Evolutionary conservation across 2,113 vertebrate genomes (phyloP), one percentile per base, ranked within the genome.

Genomic region (Vidua macroura): DNA sequence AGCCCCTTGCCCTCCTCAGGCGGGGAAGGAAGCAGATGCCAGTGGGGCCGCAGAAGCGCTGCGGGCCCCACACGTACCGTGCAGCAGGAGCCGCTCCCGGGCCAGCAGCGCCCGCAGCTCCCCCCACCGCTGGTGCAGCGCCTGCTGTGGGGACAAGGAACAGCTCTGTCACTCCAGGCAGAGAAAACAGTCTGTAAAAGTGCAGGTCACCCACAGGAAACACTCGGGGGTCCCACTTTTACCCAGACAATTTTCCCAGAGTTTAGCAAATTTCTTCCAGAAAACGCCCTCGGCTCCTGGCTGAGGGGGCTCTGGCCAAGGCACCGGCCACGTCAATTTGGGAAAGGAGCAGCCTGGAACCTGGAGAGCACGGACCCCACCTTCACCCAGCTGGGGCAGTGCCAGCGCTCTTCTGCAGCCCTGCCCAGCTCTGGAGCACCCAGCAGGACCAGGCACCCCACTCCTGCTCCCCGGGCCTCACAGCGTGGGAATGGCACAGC

Each of bases 41-140:
- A 46, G 21, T 2, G 9, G 0, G 51, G 4, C 2, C 2, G 49
- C 70, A 76, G 27, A 1, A 20, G 12, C 9, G 78, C 62, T 10
- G 41, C 21, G n/a, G 15, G 35, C 35, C 35, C 59, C 59, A 3
- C 95, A 90, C 98, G 97, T 97, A 99, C 99, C 99, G 91, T 98
- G 97, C 97, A 97, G 96, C 46, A 99, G 89, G 19, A 95, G 98
- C 27, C 97, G 98, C 97, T 99, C 99, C 97, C 98, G 98, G 95
- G 97, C 93, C 33, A 97, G 98, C n/a, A 99, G 97, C 5, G 96
- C 84, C 73, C 98, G 98, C 95, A 99, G 88, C 98, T 99, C 99
- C 66, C 96, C 93, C 97, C 98, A 90, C 72, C 98, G 99, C 97
- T 99, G 98, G 89, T 96, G 98, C 89, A 99, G 96, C 12, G 88